phyloP scores from a whole-genome alignment of 2,888 invertebrate species.

The Polymixis lichenea region DNA sequence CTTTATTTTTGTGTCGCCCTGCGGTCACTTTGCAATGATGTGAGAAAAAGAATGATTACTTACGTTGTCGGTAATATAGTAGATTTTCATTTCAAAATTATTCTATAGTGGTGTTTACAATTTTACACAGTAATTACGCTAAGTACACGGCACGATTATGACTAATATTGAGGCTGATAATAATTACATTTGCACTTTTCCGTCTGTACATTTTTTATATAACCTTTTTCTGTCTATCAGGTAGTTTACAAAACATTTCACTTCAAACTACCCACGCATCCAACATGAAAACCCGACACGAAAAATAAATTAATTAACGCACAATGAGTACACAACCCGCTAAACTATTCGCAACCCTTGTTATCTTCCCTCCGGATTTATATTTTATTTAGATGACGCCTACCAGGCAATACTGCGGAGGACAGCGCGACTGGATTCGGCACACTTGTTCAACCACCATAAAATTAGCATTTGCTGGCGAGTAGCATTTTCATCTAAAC shows the following conservation, averaged over 20 bases:
- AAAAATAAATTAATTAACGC: conserved; percentile 64
- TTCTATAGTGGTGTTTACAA: conserved; percentile 1
- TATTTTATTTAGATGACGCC: conserved; percentile 88
- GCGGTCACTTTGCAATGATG: conserved; percentile 14
- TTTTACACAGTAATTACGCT: not conserved
- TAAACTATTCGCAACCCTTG: conserved; percentile 74
- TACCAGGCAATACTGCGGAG: conserved; percentile 86
- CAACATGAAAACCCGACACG: conserved; percentile 24
- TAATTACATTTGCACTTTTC: too few relatives aligned
- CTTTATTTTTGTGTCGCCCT: conserved; percentile 43
- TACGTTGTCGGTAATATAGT: not conserved
- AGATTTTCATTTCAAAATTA: not conserved
- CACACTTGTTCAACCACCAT: conserved; percentile 90
- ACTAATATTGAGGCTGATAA: not conserved
- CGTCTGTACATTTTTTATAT: not conserved
- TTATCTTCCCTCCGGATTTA: conserved; percentile 79
- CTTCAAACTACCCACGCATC: conserved; percentile 1
- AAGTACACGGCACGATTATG: not conserved
- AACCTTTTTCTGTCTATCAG: not conserved
- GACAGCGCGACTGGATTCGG: conserved; percentile 86
- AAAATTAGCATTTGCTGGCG: conserved; percentile 90
- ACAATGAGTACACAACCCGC: conserved; percentile 57
- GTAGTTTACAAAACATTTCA: conserved; percentile 10
- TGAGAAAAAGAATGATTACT: not conserved
- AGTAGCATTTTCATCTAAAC: conserved; percentile 87